These are phyloP conservation scores for Helicoverpa assulta DNA, from an alignment of 2,888 invertebrate species.

Conservation along the genomic window DNA sequence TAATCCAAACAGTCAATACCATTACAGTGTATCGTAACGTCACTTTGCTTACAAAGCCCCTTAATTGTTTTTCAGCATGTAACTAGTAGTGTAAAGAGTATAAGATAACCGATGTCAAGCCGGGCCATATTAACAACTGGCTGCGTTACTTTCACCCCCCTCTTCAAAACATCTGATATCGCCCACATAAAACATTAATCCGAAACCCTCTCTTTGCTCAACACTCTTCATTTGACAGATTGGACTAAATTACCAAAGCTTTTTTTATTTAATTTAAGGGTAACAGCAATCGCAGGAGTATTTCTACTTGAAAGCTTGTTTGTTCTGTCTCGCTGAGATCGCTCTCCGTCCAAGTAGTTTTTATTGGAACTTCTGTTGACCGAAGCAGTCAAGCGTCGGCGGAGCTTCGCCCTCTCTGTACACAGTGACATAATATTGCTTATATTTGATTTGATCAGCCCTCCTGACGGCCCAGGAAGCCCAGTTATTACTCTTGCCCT, in stretches of 20 bases:
- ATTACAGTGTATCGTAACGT: slow-evolving; percentile 35
- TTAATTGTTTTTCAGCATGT: slow-evolving; percentile 55
- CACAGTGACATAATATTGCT: slow-evolving; percentile 84
- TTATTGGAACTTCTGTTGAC: slow-evolving; percentile 87
- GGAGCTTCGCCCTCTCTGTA: slow-evolving; percentile 75
- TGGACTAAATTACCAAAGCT: slow-evolving; percentile 87
- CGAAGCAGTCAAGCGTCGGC: slow-evolving; percentile 76
- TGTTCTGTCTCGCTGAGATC: slow-evolving; percentile 75
- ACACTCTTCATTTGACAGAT: slow-evolving; percentile 90
- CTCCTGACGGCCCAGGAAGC: slow-evolving; percentile 69
- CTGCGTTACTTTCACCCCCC: slow-evolving; percentile 65
- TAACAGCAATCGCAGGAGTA: slow-evolving; percentile 79
- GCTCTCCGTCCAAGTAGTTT: slow-evolving; percentile 84
- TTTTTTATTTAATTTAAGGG: slow-evolving; percentile 89
- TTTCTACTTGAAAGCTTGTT: slow-evolving; percentile 77
- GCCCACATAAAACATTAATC: slow-evolving; percentile 83
- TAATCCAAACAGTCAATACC: slow-evolving; percentile 22
- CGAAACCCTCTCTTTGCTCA: slow-evolving; percentile 87
- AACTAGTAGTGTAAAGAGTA: slow-evolving; percentile 55
- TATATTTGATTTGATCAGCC: slow-evolving; percentile 84
- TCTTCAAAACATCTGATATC: slow-evolving; percentile 78
- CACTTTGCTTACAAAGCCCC: slow-evolving; percentile 41
- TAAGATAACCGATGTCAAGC: slow-evolving; percentile 57
- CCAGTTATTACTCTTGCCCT: slow-evolving; percentile 68
- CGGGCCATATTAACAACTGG: slow-evolving; percentile 60